Base-by-base conservation (phyloP, 1,140 invertebrate genomes). In the Drosophila grimshawi region DNA sequence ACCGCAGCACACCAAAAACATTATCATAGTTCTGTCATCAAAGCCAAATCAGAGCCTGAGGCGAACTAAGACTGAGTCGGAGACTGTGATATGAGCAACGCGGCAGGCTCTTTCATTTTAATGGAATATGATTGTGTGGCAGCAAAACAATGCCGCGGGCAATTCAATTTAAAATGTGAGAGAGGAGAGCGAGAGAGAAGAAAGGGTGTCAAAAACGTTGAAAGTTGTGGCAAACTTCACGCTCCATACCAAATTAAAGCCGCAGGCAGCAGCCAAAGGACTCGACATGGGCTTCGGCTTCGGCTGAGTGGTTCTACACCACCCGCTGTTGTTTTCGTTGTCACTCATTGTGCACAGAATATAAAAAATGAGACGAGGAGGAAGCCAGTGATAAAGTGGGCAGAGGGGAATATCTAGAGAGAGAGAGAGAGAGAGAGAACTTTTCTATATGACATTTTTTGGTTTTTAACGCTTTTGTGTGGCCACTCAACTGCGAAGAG, bases 401-500 rank as follows among this genome's bases (percentile, higher is more conserved):
- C 19, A 10, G 29, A 29, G 8, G 56, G 33, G 37, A 45, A 61
- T 57, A 57, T 39, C 39, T 51, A 59, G 46, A 60, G 10, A 11
- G 29, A 8, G 37, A 41, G 35, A 5, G 8, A 49, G 41, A 72
- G 46, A 27, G 52, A 43, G 37, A 10, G 30, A 67, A 80, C 80
- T 78, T 90, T 90, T 81, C 85, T 60, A 70, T 89, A 81, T 89
- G 85, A 89, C 81, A 88, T 88, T 88, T 86, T 88, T 88, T 57
- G 83, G 73, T 79, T 86, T 85, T 83, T 19, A 19, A 63, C 69
- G 78, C 88, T 91, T 60, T 88, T 91, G 75, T 81, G 90, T 85
- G 76, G 90, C 90, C 86, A 91, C 82, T 91, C 90, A 91, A 91
- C 80, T 90, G 90, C 81, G 76, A 92, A 83, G 79, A 80, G 86